Conservation (phyloP, 2,113 vertebrate genomes). For the Chaenocephalus aceratus region DNA sequence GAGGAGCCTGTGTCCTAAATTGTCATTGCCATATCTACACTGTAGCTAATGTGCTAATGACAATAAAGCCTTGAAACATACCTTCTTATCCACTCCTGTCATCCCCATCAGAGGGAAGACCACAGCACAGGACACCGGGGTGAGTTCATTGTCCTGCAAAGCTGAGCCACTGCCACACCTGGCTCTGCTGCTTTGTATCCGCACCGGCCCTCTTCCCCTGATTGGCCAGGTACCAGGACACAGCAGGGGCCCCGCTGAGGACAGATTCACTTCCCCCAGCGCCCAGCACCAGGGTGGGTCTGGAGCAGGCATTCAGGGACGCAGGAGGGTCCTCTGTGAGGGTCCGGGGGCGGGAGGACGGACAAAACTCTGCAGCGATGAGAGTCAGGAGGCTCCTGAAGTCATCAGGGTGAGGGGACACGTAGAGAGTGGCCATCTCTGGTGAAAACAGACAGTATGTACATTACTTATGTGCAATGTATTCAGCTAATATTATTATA, state of each 20-base stretch:
- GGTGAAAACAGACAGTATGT: background rate
- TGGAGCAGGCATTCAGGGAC: conserved; percentile 71
- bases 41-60: too few relatives aligned
- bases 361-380: conserved; percentile 84
- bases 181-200: conserved; percentile 78
- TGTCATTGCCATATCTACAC: too few relatives aligned
- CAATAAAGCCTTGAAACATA: conserved; percentile 23
- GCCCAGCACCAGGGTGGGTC: conserved; percentile 82
- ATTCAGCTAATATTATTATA: too few relatives aligned
- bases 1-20: too few relatives aligned
- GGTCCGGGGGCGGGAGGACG: conserved; percentile 60
- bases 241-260: conserved; percentile 86
- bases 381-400: conserved; percentile 88
- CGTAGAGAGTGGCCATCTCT: conserved; percentile 88
- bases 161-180: conserved; percentile 91
- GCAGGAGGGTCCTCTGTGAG: conserved; percentile 71
- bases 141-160: conserved; percentile 89
- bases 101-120: conserved; percentile 86
- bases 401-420: conserved; percentile 88
- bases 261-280: conserved; percentile 60
- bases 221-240: conserved; percentile 87
- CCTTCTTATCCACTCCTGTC: conserved; percentile 83
- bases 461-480: too few relatives aligned
- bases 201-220: conserved; percentile 81
- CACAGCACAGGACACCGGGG: conserved; percentile 85